These are phyloP conservation scores for Holotrichia oblita DNA, from an alignment of 1,140 invertebrate genomes.

Conservation along the genomic window DNA sequence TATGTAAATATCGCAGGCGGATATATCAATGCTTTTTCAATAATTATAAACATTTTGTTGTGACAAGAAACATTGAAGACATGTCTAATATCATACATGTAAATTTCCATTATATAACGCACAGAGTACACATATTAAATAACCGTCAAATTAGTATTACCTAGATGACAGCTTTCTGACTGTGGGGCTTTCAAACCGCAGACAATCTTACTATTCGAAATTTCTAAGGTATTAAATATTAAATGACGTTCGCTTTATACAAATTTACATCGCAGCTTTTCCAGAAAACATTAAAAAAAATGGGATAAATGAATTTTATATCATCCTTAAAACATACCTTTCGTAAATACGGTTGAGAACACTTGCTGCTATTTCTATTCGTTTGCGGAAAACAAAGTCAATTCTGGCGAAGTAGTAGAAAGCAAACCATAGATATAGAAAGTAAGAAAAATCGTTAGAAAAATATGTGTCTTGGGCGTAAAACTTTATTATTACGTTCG, in stretches of 20 bases:
- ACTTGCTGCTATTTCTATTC: constrained; percentile 15
- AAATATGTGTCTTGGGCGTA: constrained; percentile 1
- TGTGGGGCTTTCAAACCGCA: not conserved
- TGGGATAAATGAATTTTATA: constrained; percentile 13
- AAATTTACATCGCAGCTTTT: not conserved
- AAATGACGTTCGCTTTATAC: not conserved
- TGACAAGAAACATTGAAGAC: too few relatives aligned
- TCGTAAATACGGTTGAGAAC: not conserved
- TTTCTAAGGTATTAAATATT: constrained; percentile 17
- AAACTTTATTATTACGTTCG: constrained; percentile 32
- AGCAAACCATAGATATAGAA: not conserved
- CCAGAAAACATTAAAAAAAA: not conserved
- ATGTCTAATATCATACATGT: too few relatives aligned
- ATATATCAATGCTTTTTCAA: too few relatives aligned
- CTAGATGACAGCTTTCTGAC: too few relatives aligned
- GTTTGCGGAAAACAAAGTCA: constrained; percentile 1
- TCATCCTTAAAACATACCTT: not conserved
- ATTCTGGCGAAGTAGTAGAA: not conserved
- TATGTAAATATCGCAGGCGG: too few relatives aligned
- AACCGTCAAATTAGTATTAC: too few relatives aligned
- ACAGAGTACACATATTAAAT: too few relatives aligned
- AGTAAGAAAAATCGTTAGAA: constrained; percentile 29
- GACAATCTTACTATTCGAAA: not conserved
- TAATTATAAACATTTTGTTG: too few relatives aligned
- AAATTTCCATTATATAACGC: too few relatives aligned